A percentile compares a stretch with the other conserved stretches of the same genome.
phyloP scores from a whole-genome alignment of 2,888 invertebrate species.

The Physocephala rufipes region DNA sequence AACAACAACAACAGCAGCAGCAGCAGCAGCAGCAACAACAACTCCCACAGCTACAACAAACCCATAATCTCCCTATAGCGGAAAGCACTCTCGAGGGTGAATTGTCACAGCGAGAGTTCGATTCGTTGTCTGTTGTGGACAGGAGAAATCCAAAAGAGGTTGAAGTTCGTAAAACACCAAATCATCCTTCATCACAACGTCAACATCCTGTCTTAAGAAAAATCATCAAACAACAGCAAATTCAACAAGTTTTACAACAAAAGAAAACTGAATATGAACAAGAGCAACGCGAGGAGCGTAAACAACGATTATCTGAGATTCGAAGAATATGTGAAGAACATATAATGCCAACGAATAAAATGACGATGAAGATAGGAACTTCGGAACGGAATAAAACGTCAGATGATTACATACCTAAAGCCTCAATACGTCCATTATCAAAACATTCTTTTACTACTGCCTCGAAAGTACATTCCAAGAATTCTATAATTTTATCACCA shows the following conservation, averaged over 20 bases:
- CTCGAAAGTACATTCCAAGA: not conserved
- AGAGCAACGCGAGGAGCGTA: not conserved
- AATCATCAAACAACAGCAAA: conserved; percentile 3
- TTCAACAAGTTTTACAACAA: conserved; percentile 6
- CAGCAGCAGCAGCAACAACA: not conserved
- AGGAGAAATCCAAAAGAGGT: not conserved
- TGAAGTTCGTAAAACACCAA: not conserved
- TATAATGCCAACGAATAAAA: too few relatives aligned
- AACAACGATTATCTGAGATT: not conserved
- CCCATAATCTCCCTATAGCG: not conserved
- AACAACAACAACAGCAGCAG: conserved; percentile 15
- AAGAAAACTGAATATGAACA: not conserved
- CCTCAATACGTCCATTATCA: conserved; percentile 35
- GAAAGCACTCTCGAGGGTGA: not conserved
- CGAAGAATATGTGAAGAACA: not conserved
- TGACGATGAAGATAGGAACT: not conserved
- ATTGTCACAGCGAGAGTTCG: conserved; percentile 3
- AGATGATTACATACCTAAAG: conserved; percentile 38
- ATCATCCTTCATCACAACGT: not conserved
- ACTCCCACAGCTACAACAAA: not conserved
- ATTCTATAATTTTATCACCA: conserved; percentile 32
- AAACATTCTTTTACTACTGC: not conserved
- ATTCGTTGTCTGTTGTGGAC: not conserved
- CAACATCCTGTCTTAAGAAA: not conserved
- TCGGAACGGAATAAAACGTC: not conserved